Evolutionary conservation across 1,140 invertebrate genomes (phyloP), one percentile per base, ranked within the genome.

Genomic region (Lamellibrachia luymesi): DNA sequence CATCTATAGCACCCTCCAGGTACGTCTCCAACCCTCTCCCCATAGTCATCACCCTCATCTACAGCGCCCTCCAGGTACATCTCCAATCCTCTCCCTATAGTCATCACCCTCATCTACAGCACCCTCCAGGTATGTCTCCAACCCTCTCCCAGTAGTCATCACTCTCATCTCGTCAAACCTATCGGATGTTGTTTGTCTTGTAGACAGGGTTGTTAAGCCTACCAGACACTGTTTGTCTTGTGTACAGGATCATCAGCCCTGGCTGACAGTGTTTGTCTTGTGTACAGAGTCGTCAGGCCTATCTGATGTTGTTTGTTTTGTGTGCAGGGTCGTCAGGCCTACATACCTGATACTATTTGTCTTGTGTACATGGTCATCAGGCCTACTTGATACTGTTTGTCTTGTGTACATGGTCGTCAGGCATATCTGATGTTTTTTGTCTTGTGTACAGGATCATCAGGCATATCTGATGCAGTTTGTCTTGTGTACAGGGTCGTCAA

Each of bases 151-250:
- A 1, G 1, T 90, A 90, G 8, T 38, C n/a, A 90, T 90, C 0
- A 25, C 6, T 0, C 95, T 98, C 80, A 97, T 98, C 96, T 8
- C 27, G 52, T 25, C 10, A n/a, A 25, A 8, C 25, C 91, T 92
- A 17, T 6, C 80, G 7, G 38, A 64, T 49, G 92, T 89, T 4
- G 92, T 93, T 91, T 93, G 50, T 93, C 51, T 94, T 92, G 93
- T 93, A 93, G 92, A 25, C 97, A 98, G 95, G 98, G 97, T 90
- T 98, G 98, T 95, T 98, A 98, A 0, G 97, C 97, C 0, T 98
- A 98, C 95, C 96, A 98, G 91, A 97, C 98, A 96, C 98, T 98
- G 4, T 98, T 98, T 96, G 98, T 98, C 97, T 38, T 98, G 98
- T 94, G 97, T 98, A 2, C 98, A 98, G 38, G 38, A 38, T 38